Base-by-base conservation (phyloP, 1,140 invertebrate species). In the Heliconius hewitsoni region DNA sequence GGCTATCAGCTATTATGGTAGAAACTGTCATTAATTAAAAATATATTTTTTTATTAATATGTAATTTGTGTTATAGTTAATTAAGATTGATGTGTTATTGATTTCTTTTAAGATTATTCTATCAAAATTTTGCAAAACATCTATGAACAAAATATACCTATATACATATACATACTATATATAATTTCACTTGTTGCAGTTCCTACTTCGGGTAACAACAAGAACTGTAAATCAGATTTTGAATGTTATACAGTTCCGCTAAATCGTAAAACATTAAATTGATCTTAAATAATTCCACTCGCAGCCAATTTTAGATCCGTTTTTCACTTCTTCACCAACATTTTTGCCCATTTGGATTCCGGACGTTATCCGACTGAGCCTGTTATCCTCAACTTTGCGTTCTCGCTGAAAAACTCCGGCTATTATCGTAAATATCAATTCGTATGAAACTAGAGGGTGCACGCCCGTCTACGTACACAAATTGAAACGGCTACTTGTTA, bases 341-440 rank as follows among this genome's bases (percentile, higher is more conserved):
- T 91, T 91, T 90, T 85, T 84, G 85, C 88, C 86, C 86, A 89
- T 91, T 92, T 88, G 83, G 87, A 90, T 91, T 89, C 89, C 84
- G 85, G 80, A 79, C 84, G 80, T 86, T 88, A 88, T 88, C 88
- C 89, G 87, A 90, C 85, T 88, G 86, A 87, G 90, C 88, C 90
- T 89, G 89, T 92, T 92, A 91, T 90, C 85, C 89, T 85, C 86
- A 90, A 92, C 88, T 92, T 91, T 89, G 88, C 84, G 84, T 88
- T 88, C 84, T 84, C 86, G 86, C 84, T 89, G 89, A 91, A 92
- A 92, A 92, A 91, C 88, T 92, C 90, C 78, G 77, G 91, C 91
- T 91, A 89, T 92, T 91, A 92, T 87, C 90, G 91, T 92, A 91
- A 92, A 92, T 91, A 92, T 92, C 90, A 92, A 92, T 92, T 92